Evolutionary conservation across 2,888 invertebrate genomes (phyloP), one percentile per base, ranked within the genome.

Genomic region (Emesis russula): DNA sequence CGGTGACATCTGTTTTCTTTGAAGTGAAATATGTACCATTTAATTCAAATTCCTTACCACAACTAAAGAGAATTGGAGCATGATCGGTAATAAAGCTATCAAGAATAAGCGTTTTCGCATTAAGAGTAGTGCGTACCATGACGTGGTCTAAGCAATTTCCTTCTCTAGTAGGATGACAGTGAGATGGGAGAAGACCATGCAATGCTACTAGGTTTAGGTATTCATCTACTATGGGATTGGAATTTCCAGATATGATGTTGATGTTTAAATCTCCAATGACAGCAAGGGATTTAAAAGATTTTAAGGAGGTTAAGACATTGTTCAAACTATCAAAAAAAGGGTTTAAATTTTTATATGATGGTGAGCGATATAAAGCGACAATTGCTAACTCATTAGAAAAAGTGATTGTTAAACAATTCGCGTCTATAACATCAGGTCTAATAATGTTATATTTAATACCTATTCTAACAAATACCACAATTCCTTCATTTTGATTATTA

Each of bases 241-340:
- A 25, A 25, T 63, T 63, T 25, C 31, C 66, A 4, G 66, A 31
- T 66, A 66, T 31, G 13, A 66, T 66, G 31, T 66, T 66, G 25
- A 66, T 66, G 25, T 25, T 66, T 9, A 66, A 66, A 18, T 66
- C 63, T 63, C 7, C 63, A 66, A 66, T 66, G 11, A 66, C 31
- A 66, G 31, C 66, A 66, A 66, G 31, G 63, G 63, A 25, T 25
- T 63, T 63, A 25, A 63, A 63, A 9, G 11, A 66, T 66, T 66
- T 25, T 11, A 66, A 66, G 3, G 18, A 25, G 66, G 9, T 66
- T 11, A 66, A 66, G 3, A 31, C 25, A 66, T 66, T 66, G 18
- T 31, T 25, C 7, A 66, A 18, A 31, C 66, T 66, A 31, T 66
- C 25, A 66, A 66, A 31, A 2, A 66, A 66, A 66, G 66, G 25